phyloP scores from a whole-genome alignment of 1,140 invertebrate genomes.

The Bombus polaris region DNA sequence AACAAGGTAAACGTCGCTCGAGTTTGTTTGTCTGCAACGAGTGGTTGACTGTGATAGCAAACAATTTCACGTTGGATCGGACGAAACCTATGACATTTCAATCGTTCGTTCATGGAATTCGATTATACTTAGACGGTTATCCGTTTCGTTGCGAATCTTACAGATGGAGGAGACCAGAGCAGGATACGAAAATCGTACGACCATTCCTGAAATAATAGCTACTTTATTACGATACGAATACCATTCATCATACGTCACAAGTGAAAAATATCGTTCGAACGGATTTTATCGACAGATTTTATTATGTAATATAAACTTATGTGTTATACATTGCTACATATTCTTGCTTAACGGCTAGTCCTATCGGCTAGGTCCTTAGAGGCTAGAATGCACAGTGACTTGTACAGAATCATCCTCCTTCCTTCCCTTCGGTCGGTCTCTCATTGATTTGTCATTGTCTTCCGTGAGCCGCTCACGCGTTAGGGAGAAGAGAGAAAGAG shows the following conservation, averaged over 20 bases:
- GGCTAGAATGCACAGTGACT: conserved; percentile 79
- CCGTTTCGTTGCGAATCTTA: no score
- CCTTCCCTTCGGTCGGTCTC: conserved; percentile 45
- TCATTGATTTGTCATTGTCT: conserved; percentile 68
- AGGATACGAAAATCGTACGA: conserved; percentile 34
- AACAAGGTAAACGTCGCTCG: no score
- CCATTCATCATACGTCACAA: conserved; percentile 65
- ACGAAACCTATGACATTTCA: no score
- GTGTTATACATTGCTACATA: conserved; percentile 80
- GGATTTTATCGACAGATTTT: conserved; percentile 79
- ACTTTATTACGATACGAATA: conserved; percentile 65
- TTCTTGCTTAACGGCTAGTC: conserved; percentile 76
- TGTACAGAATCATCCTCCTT: conserved; percentile 76
- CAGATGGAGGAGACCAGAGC: neutral
- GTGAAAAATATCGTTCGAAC: conserved; percentile 69
- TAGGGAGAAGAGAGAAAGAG: conserved; percentile 42
- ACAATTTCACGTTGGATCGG: no score
- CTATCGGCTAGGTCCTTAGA: conserved; percentile 77
- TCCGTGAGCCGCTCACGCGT: conserved; percentile 27
- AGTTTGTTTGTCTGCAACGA: no score
- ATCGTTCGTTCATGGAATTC: no score
- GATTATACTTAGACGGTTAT: no score
- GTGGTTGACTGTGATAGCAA: no score
- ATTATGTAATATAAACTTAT: conserved; percentile 83
- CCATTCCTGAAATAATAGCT: conserved; percentile 62